Base-by-base conservation (phyloP, 2,797 vertebrate genomes). In the Erethizon dorsatum region DNA sequence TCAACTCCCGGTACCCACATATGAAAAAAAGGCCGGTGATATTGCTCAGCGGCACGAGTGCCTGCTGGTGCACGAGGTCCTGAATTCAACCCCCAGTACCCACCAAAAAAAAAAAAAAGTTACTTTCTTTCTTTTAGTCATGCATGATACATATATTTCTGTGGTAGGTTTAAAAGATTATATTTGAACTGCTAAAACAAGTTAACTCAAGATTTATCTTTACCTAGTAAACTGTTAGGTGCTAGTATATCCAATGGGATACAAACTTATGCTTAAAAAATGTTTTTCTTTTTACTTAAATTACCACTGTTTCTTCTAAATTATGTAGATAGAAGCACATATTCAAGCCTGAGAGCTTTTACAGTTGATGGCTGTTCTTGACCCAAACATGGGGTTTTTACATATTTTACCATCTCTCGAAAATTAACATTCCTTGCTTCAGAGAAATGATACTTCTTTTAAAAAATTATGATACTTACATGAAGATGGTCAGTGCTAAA, bases 131-230 rank as follows among this genome's bases (percentile, higher is more conserved):
- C 17, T 67, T 82, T 78, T 88, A 85, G 20, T 89, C 28, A 78
- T 90, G 52, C 11, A 80, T 73, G 18, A 75, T 75, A 75, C 6
- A 1, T 69, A 6, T 83, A 50, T 87, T 97, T 93, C 56, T 83
- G 5, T 79, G 78, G 67, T 45, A 0, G n/a, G 61, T 79, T 88
- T 82, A 87, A 92, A 88, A 75, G 13, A 24, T 80, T 89, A 88
- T 56, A 88, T 95, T 91, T 90, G n/a, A 96, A 54, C 47, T 89
- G 33, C 33, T 90, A 54, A 89, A 91, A 57, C 7, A 92, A 93
- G n/a, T 47, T 61, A 80, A 50, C 31, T 90, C 41, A 87, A 94
- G 54, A 14, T 69, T 87, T 78, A 71, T 11, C n/a, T 82, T 93
- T 54, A 88, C 45, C 59, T 78, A 63, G 47, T 9, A 82, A 82